These are phyloP conservation scores for Tethya wilhelma DNA, from an alignment of 37 sponge, comb jelly and placozoan species.

Conservation along the genomic window DNA sequence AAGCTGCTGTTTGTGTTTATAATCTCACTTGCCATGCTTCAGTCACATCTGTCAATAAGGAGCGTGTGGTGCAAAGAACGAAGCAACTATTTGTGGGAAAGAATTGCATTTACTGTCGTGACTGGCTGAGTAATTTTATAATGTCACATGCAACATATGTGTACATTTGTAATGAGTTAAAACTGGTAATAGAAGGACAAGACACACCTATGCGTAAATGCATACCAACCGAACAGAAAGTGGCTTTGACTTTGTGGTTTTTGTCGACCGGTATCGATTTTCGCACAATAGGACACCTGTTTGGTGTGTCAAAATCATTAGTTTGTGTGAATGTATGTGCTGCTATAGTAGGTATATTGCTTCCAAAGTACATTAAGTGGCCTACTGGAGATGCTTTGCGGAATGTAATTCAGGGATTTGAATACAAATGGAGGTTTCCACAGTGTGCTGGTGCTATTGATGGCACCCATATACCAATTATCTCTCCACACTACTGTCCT, in stretches of 20 bases:
- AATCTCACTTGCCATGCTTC: no score
- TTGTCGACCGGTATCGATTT: conserved; percentile 44
- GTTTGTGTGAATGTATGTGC: conserved; percentile 51
- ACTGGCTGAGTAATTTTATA: conserved; percentile 31
- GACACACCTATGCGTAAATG: conserved; percentile 18
- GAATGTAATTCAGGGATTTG: conserved; percentile 40
- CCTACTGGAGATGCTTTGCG: conserved; percentile 39
- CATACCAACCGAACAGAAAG: conserved; percentile 8
- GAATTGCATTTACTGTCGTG: conserved; percentile 7
- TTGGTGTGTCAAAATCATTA: conserved; percentile 42
- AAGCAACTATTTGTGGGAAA: conserved; percentile 26
- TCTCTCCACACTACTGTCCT: conserved; percentile 18
- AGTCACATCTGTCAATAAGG: no score
- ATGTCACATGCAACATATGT: conserved; percentile 20
- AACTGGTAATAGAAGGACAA: neutral
- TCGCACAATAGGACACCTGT: conserved; percentile 53
- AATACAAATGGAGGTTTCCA: conserved; percentile 32
- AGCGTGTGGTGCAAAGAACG: conserved; percentile 4
- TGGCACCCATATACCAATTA: conserved; percentile 42
- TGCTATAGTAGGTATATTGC: conserved; percentile 26
- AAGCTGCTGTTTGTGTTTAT: no score
- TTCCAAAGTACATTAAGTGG: conserved; percentile 31
- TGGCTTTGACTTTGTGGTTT: conserved; percentile 45
- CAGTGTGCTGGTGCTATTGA: conserved; percentile 36
- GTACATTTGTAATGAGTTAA: conserved; percentile 22